A percentile compares a stretch with the other conserved stretches of the same genome.
These are phyloP conservation scores for Eristalinus aeneus DNA, from an alignment of 2,888 invertebrate species.

Conservation along the genomic window DNA sequence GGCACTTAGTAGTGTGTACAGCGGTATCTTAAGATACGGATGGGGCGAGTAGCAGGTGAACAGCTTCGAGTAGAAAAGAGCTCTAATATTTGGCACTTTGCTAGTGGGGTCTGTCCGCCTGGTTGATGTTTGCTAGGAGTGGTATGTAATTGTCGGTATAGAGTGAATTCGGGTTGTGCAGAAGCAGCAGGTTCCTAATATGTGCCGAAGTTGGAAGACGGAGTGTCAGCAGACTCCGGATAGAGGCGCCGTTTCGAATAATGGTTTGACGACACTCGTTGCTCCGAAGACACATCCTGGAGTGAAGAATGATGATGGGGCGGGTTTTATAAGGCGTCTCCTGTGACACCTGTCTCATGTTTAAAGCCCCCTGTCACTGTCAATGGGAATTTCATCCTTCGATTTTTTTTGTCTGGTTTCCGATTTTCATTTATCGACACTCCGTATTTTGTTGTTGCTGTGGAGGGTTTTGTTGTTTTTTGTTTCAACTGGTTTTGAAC, in stretches of 20 bases:
- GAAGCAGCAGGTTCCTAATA: too few species aligned
- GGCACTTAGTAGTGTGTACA: neutral
- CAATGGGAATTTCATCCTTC: too few species aligned
- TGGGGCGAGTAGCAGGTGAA: neutral
- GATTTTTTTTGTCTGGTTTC: neutral
- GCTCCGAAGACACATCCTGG: neutral
- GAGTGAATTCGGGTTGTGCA: neutral
- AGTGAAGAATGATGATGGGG: neutral
- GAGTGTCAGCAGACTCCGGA: neutral
- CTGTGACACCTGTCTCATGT: neutral
- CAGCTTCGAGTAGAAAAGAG: neutral
- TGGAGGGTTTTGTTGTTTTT: neutral
- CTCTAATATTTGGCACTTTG: too few species aligned
- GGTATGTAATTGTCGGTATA: neutral
- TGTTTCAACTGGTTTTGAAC: neutral
- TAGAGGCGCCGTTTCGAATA: neutral
- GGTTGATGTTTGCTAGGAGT: constrained; percentile 6
- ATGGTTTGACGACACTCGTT: neutral
- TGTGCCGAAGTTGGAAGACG: neutral
- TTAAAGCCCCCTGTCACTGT: neutral
- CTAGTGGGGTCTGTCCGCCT: neutral
- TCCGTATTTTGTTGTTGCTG: neutral
- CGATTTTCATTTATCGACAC: neutral
- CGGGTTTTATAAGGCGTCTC: neutral
- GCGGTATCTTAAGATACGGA: neutral